phyloP scores from a whole-genome alignment of 2,888 invertebrate genomes.

The Leucophenga maculata region DNA sequence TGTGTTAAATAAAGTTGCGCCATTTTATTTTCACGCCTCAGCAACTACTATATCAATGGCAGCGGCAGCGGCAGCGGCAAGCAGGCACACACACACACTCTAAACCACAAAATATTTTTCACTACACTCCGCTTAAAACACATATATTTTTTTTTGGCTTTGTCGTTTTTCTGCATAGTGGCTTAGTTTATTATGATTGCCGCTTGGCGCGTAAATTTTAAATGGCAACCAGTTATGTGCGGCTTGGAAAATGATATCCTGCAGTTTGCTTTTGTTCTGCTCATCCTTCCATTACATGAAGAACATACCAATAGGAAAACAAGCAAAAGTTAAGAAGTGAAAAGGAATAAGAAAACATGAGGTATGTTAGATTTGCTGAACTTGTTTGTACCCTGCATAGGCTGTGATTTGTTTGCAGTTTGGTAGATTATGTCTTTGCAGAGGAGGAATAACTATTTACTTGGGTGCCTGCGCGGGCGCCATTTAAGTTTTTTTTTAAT shows the following conservation, averaged over 20 bases:
- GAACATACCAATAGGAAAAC: no score
- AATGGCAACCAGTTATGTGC: constrained; percentile 34
- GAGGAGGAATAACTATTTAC: no score
- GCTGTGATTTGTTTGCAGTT: no score
- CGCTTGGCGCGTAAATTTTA: constrained; percentile 40
- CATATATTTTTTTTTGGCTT: constrained; percentile 33
- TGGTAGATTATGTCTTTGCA: no score
- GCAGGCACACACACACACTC: not conserved
- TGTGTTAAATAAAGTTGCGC: constrained; percentile 62
- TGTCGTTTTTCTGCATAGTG: constrained; percentile 17
- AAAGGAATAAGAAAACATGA: no score
- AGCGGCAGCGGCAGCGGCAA: not conserved
- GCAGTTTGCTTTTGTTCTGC: constrained; percentile 38
- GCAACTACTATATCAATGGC: not conserved
- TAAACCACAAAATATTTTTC: constrained; percentile 22
- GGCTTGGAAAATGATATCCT: constrained; percentile 5
- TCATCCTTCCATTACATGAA: no score
- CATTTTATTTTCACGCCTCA: constrained; percentile 45
- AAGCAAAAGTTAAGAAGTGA: no score
- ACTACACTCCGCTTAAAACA: constrained; percentile 49
- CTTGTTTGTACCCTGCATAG: no score
- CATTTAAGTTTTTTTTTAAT: no score
- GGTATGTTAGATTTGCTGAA: no score
- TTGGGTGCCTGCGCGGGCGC: no score
- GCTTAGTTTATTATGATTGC: constrained; percentile 43